phyloP scores from a whole-genome alignment of 2,888 invertebrate genomes.

The Auanema sp. region DNA sequence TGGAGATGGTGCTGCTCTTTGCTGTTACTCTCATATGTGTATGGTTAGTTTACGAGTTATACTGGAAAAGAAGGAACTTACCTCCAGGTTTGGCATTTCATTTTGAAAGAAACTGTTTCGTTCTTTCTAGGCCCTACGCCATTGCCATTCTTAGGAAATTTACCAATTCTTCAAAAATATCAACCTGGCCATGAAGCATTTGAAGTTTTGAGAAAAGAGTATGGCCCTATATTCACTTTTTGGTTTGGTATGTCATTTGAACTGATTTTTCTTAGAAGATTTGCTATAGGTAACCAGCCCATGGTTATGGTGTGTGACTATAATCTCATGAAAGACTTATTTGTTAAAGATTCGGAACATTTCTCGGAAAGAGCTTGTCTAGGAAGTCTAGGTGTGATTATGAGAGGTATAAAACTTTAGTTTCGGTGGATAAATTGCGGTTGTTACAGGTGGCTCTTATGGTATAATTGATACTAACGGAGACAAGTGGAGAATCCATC shows the following conservation, averaged over 20 bases:
- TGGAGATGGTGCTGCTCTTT: too few relatives aligned
- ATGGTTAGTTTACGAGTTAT: too few relatives aligned
- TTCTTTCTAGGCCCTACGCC: background rate
- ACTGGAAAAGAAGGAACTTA: too few relatives aligned
- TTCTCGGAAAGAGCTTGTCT: background rate
- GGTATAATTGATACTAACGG: background rate
- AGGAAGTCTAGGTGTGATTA: background rate
- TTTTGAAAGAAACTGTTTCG: too few relatives aligned
- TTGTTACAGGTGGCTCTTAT: background rate
- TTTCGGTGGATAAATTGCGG: too few relatives aligned
- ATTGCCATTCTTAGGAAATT: background rate
- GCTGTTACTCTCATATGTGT: too few relatives aligned
- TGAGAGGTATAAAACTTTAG: background rate
- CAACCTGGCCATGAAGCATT: background rate
- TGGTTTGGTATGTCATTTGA: background rate
- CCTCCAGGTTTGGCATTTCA: too few relatives aligned
- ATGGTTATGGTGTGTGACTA: background rate
- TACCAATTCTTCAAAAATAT: background rate
- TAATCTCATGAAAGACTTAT: background rate
- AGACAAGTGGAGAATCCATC: background rate
- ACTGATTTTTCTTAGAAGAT: background rate
- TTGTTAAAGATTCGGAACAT: conserved; percentile 5
- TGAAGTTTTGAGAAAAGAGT: background rate
- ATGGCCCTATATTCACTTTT: background rate
- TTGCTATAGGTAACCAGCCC: background rate